Percentiles rank a stretch among this genome's conserved stretches.
These are phyloP conservation scores for Pristionchus japonicus DNA, from an alignment of 2,888 invertebrate genomes.

Conservation along the genomic window DNA sequence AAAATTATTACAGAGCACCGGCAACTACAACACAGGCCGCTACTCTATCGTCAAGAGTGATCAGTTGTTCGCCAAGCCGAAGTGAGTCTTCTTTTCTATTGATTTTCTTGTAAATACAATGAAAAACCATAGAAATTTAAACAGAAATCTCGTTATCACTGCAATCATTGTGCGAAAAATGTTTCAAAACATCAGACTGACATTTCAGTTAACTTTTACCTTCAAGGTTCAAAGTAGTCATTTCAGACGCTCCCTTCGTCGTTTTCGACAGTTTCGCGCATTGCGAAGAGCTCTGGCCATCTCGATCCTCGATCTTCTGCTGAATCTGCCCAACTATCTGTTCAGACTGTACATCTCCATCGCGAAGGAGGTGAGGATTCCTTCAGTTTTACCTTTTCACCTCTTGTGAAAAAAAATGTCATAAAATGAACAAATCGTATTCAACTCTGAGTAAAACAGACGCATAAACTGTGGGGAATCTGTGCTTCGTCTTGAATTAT, in stretches of 20 bases:
- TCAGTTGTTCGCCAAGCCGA: background rate
- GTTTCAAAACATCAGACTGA: too few species aligned
- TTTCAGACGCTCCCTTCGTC: constrained; percentile 40
- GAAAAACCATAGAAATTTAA: background rate
- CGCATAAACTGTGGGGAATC: too few species aligned
- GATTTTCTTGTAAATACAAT: background rate
- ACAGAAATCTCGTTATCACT: too few species aligned
- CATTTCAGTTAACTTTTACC: background rate
- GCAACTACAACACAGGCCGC: too few species aligned
- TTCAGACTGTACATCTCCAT: constrained; percentile 65
- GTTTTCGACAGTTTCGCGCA: constrained; percentile 65
- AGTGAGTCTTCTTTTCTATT: background rate
- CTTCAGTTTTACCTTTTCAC: background rate
- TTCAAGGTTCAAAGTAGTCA: background rate
- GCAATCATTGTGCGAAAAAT: too few species aligned
- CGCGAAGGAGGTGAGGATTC: background rate
- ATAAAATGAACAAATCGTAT: too few species aligned
- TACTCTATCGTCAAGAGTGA: constrained; percentile 12
- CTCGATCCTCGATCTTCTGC: constrained; percentile 69
- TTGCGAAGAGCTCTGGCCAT: constrained; percentile 67
- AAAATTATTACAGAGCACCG: background rate
- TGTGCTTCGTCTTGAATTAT: too few species aligned
- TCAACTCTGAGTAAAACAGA: too few species aligned
- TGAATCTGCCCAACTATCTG: constrained; percentile 71
- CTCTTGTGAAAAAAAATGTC: too few species aligned